Evolutionary conservation across 2,797 vertebrate species (phyloP).

Genomic region (Chaetodon trifasciatus): DNA sequence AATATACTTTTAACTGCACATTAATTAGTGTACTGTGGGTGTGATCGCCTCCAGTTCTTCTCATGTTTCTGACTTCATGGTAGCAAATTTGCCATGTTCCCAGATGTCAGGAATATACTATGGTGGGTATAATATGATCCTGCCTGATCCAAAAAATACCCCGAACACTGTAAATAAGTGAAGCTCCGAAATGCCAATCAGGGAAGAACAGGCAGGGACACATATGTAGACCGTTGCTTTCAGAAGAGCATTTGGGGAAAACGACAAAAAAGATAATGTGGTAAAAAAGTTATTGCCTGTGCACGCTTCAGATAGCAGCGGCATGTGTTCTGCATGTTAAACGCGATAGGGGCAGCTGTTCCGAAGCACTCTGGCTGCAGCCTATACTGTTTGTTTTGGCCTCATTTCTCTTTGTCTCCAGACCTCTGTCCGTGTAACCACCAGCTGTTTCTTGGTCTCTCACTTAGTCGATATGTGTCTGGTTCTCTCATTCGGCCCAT

Average conservation of each 20-base stretch:
- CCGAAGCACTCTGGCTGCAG: not conserved
- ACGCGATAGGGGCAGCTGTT: not conserved
- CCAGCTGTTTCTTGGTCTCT: slow-evolving; percentile 58
- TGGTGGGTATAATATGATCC: not conserved
- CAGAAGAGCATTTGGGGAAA: not conserved
- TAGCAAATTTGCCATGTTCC: not conserved
- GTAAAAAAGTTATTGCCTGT: not conserved
- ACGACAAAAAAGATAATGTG: slow-evolving; percentile 18
- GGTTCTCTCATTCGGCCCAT: slow-evolving; percentile 45
- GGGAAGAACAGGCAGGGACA: not conserved
- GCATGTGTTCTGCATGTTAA: slow-evolving; percentile 11
- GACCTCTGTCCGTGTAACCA: slow-evolving; percentile 41
- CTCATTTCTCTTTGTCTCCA: slow-evolving; percentile 42
- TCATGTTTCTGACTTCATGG: not conserved
- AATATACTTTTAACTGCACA: too few species aligned
- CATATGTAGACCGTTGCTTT: not conserved
- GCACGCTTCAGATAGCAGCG: not conserved
- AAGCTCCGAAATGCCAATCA: not conserved
- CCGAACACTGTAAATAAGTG: not conserved
- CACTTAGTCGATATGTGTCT: slow-evolving; percentile 32
- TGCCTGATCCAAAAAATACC: not conserved
- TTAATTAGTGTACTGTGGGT: too few species aligned
- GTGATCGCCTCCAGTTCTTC: too few species aligned
- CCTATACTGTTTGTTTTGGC: slow-evolving; percentile 28
- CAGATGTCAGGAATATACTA: not conserved